These are phyloP conservation scores for Adelphocoris suturalis DNA, from an alignment of 2,888 invertebrate genomes.

Conservation along the genomic window DNA sequence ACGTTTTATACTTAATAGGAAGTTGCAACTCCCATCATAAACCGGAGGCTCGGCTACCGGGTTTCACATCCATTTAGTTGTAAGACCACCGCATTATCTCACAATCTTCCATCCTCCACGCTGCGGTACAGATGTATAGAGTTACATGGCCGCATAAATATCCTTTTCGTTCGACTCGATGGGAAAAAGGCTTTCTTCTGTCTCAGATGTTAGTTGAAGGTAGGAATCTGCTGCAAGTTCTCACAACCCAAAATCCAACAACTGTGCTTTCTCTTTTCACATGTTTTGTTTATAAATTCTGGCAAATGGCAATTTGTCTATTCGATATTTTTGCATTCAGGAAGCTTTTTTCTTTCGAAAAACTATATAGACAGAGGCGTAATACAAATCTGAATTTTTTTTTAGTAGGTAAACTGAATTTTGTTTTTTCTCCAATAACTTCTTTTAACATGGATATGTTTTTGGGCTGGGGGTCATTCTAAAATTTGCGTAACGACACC, in stretches of 20 bases:
- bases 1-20: not conserved
- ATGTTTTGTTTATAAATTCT: too few relatives aligned
- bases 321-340: too few relatives aligned
- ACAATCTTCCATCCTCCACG: not conserved
- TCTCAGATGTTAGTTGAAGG: not conserved
- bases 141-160: conserved; percentile 32
- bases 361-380: too few relatives aligned
- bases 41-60: not conserved
- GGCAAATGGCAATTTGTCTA: too few relatives aligned
- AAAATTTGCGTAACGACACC: too few relatives aligned
- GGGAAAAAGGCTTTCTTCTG: conserved; percentile 28
- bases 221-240: not conserved
- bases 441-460: too few relatives aligned
- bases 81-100: conserved; percentile 2
- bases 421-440: too few relatives aligned
- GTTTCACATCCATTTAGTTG: not conserved
- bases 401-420: too few relatives aligned
- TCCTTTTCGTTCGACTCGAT: conserved; percentile 20
- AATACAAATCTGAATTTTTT: too few relatives aligned
- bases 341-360: too few relatives aligned
- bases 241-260: not conserved
- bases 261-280: not conserved
- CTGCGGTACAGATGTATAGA: not conserved
- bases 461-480: too few relatives aligned
- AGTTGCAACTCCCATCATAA: not conserved